Evolutionary conservation across 2,797 vertebrate species (phyloP), one percentile per base, ranked within the genome.

Genomic region (Taeniopygia guttata): DNA sequence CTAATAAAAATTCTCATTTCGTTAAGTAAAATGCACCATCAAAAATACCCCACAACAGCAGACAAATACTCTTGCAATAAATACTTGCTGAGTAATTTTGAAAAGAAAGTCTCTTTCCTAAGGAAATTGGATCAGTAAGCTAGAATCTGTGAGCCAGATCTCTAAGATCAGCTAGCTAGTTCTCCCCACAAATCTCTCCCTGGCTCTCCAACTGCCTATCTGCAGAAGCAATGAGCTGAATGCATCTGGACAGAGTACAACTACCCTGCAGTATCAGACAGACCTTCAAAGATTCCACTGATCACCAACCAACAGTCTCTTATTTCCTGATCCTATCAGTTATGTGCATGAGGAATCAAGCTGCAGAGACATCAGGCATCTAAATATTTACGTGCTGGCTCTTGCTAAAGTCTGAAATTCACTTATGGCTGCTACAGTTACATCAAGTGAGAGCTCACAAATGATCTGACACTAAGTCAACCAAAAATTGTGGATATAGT

Each of bases 121-220:
- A 36, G 63, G 59, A 95, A 95, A 92, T 43, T 70, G 58, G 34
- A 84, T 77, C 4, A 20, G 34, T 69, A 84, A 92, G 42, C 45
- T 42, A 82, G 49, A 46, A 70, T 95, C 74, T 89, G 52, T 63
- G 67, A 90, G 70, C 23, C 80, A 82, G 66, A 82, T 59, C 49
- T 80, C 87, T 77, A n/a, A 56, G 52, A 81, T 7, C 23, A 78
- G 27, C 49, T 73, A 82, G 48, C n/a, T 77, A 54, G 20, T 4
- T 72, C 69, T 64, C 32, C 46, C 27, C 38, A 67, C 21, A 91
- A 92, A 72, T 64, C 43, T 48, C 38, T 72, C 49, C 38, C 38
- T 90, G 52, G 42, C 21, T 88, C 21, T 93, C 49, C 4, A 6
- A 51, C 22, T 5, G 29, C 26, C 0, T 45, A 76, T 51, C 63